Percentiles rank a stretch among this genome's conserved stretches.
Evolutionary conservation across 2,113 vertebrate genomes (phyloP).

Genomic region (Grammomys surdaster): DNA sequence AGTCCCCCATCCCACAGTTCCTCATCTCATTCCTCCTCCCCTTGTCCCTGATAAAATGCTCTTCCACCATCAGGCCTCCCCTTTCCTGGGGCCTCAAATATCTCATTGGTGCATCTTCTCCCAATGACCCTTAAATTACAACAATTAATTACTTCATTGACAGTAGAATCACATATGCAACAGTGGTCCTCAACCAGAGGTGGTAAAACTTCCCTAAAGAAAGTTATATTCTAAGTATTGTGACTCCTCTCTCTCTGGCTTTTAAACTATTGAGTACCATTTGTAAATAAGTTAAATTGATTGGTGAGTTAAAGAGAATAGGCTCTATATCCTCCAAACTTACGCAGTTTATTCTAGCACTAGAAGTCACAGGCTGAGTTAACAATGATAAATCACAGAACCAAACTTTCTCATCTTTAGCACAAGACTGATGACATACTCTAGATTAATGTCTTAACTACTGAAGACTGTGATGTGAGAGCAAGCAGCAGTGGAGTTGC

Average conservation of each 20-base stretch:
- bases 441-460: background rate
- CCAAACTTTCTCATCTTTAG: background rate
- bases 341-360: background rate
- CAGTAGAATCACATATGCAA: background rate
- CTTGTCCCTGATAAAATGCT: too few relatives aligned
- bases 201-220: background rate
- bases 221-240: background rate
- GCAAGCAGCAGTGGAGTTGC: background rate
- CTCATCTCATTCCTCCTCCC: too few relatives aligned
- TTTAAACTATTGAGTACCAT: background rate
- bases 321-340: background rate
- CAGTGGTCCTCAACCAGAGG: background rate
- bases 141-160: background rate
- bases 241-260: background rate
- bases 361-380: background rate
- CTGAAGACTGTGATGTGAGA: background rate
- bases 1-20: too few relatives aligned
- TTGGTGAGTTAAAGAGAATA: background rate
- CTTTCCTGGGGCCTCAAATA: too few relatives aligned
- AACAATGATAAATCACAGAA: background rate
- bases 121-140: background rate
- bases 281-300: background rate
- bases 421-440: background rate
- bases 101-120: too few relatives aligned
- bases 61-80: too few relatives aligned